A percentile compares a stretch with the other conserved stretches of the same genome.
Conservation (phyloP, 1,140 invertebrate genomes). For the Cryptotermes secundus region DNA sequence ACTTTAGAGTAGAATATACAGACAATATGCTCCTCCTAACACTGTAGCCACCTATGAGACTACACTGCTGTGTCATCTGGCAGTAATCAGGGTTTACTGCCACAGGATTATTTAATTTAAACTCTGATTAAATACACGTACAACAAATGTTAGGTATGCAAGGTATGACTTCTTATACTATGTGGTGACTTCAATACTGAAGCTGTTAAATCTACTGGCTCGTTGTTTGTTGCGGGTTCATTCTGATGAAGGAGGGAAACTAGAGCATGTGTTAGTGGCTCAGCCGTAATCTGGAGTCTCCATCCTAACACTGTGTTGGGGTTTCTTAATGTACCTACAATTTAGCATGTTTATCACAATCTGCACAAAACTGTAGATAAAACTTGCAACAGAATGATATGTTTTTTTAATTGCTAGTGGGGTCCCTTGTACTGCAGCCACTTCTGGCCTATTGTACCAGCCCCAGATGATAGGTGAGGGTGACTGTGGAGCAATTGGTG, state of each 20-base stretch:
- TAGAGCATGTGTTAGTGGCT: background rate
- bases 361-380: slow-evolving; percentile 51
- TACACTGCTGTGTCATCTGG: too few relatives aligned
- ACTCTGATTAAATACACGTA: background rate
- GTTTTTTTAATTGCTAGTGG: too few relatives aligned
- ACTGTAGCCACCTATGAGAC: too few relatives aligned
- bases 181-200: background rate
- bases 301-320: background rate
- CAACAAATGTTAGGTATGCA: background rate
- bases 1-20: too few relatives aligned
- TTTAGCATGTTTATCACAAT: slow-evolving; percentile 46
- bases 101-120: background rate
- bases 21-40: too few relatives aligned
- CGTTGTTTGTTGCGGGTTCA: background rate
- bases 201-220: background rate
- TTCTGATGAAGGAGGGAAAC: background rate
- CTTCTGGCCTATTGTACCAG: too few relatives aligned
- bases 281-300: background rate
- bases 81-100: background rate
- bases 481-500: too few relatives aligned
- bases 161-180: background rate
- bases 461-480: too few relatives aligned
- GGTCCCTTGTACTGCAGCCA: too few relatives aligned
- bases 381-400: slow-evolving; percentile 46
- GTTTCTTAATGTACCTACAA: slow-evolving; percentile 43